These are phyloP conservation scores for Aphaenogaster ashmeadi DNA, from an alignment of 1,140 invertebrate genomes.

Conservation along the genomic window DNA sequence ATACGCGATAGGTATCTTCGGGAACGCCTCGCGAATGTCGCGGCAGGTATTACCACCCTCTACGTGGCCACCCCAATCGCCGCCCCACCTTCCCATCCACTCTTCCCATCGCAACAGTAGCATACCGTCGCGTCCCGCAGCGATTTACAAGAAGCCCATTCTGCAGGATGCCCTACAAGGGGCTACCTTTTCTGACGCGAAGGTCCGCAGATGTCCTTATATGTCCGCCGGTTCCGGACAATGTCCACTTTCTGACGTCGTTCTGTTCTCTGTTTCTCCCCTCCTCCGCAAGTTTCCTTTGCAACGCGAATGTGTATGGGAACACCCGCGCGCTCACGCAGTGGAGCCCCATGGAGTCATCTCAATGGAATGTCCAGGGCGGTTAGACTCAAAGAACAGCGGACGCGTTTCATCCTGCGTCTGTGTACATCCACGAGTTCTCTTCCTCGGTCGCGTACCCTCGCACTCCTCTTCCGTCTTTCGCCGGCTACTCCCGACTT, in stretches of 20 bases:
- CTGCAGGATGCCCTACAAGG: conserved; percentile 70
- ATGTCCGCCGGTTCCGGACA: conserved; percentile 79
- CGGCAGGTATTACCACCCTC: neutral
- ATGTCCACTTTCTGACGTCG: conserved; percentile 74
- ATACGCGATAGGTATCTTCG: neutral
- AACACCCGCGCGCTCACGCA: conserved; percentile 60
- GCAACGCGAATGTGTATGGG: conserved; percentile 5
- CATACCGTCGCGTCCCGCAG: conserved; percentile 64
- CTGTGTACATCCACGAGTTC: conserved; percentile 54
- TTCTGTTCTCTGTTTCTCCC: conserved; percentile 46
- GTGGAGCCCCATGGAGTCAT: conserved; percentile 80
- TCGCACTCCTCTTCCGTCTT: conserved; percentile 56
- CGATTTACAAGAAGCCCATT: conserved; percentile 72
- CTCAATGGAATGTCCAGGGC: conserved; percentile 82
- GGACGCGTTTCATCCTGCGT: conserved; percentile 72
- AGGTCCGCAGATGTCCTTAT: conserved; percentile 78
- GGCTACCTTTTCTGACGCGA: conserved; percentile 67
- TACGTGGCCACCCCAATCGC: neutral
- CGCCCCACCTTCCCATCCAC: neutral
- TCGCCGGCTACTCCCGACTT: conserved; percentile 51
- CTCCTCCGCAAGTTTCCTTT: conserved; percentile 7
- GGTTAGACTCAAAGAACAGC: conserved; percentile 79
- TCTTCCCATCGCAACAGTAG: neutral
- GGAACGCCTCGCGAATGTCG: neutral
- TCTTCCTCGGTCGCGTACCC: conserved; percentile 42